phyloP scores from a whole-genome alignment of 2,113 vertebrate species.

The Myotis yumanensis region DNA sequence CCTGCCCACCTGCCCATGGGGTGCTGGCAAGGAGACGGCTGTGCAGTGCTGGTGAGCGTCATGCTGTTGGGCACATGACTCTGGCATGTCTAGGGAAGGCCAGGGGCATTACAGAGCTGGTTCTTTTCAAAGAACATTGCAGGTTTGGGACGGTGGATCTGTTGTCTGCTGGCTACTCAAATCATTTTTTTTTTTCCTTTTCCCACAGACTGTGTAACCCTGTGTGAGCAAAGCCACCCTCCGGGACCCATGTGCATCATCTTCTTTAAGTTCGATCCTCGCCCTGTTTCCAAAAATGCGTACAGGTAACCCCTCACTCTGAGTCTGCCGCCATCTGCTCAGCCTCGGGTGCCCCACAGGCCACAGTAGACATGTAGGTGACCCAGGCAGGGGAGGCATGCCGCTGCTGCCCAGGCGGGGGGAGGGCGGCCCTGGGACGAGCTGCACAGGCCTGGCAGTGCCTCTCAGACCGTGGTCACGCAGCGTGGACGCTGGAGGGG shows the following conservation, averaged over 20 bases:
- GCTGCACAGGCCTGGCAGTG: neutral
- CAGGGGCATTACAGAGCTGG: neutral
- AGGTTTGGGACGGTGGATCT: neutral
- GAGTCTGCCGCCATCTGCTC: accelerated
- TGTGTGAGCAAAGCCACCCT: conserved; percentile 64
- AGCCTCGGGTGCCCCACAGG: neutral
- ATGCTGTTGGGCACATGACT: accelerated
- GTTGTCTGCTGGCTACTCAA: neutral
- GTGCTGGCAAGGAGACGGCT: neutral
- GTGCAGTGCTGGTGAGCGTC: accelerated
- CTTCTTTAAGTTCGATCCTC: conserved; percentile 98
- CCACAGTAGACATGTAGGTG: accelerated
- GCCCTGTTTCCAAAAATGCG: conserved; percentile 95
- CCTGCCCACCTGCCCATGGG: too few relatives aligned
- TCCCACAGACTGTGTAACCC: conserved; percentile 81
- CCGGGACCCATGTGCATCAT: conserved; percentile 94
- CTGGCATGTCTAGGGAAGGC: neutral
- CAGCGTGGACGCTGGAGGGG: neutral
- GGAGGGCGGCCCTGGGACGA: neutral
- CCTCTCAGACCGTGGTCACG: neutral
- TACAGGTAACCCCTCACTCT: conserved; percentile 90
- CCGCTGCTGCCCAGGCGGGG: neutral
- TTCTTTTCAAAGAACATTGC: neutral
- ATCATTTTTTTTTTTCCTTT: conserved; percentile 66
- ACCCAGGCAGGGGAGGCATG: neutral